Evolutionary conservation across 64 coral and sea anemone species (phyloP).

Genomic region (Actinia equina): DNA sequence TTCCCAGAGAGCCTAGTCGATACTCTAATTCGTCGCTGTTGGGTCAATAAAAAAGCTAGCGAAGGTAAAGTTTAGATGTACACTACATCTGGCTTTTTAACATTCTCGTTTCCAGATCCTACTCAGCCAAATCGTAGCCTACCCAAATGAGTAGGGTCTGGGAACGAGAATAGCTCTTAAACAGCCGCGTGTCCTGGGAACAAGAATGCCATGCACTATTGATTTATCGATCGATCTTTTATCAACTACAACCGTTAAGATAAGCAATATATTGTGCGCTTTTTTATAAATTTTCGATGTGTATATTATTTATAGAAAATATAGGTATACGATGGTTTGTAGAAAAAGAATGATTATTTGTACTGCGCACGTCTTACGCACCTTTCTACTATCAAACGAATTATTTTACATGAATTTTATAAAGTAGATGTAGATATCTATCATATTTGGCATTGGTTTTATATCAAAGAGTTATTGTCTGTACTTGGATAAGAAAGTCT

Average conservation of each 20-base stretch:
- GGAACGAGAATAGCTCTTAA: no score
- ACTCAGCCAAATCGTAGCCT: no score
- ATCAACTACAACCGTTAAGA: not conserved
- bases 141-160: no score
- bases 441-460: not conserved
- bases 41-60: no score
- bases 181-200: no score
- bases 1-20: no score
- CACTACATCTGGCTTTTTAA: no score
- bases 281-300: not conserved
- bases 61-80: no score
- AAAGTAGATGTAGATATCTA: not conserved
- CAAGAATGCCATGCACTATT: not conserved
- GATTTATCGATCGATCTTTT: not conserved
- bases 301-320: conserved; percentile 21
- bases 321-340: not conserved
- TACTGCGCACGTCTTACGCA: conserved; percentile 1
- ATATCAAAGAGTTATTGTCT: not conserved
- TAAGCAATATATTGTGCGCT: not conserved
- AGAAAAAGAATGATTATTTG: conserved; percentile 1
- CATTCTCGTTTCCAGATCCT: no score
- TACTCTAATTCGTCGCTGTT: no score
- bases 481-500: no score
- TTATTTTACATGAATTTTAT: conserved; percentile 13
- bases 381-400: not conserved